Percentiles rank a stretch among this genome's conserved stretches.
phyloP scores from a whole-genome alignment of 2,797 vertebrate species.

The Dendrocincla fuliginosa region DNA sequence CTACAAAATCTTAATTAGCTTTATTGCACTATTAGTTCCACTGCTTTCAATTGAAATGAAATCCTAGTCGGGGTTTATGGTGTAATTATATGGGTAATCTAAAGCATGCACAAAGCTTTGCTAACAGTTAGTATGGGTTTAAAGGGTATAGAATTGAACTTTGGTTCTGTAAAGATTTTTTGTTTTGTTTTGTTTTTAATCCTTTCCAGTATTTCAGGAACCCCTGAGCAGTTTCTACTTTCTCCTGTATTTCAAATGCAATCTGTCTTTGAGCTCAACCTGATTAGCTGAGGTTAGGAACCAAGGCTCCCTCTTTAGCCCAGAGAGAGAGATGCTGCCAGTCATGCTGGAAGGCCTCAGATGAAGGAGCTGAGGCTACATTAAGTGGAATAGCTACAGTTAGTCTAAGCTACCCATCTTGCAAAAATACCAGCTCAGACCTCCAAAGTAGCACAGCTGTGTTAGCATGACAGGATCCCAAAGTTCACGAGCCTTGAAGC shows the following conservation, averaged over 20 bases:
- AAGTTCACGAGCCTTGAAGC: background rate
- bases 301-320: background rate
- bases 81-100: background rate
- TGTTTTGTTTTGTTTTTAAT: background rate
- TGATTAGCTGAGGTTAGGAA: background rate
- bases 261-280: background rate
- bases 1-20: background rate
- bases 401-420: background rate
- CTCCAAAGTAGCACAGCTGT: background rate
- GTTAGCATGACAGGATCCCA: background rate
- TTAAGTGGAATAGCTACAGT: background rate
- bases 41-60: constrained; percentile 11
- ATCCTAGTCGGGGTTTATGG: background rate
- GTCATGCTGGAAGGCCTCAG: background rate
- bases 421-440: background rate
- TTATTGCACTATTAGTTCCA: background rate
- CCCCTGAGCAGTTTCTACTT: background rate
- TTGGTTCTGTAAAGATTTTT: background rate
- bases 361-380: background rate
- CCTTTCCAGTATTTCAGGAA: background rate
- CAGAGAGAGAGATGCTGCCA: background rate
- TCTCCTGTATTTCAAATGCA: background rate
- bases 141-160: background rate
- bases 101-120: constrained; percentile 12
- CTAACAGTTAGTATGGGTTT: background rate